Conservation (phyloP, 2,797 vertebrate species). For the Diglossa cyanea region DNA sequence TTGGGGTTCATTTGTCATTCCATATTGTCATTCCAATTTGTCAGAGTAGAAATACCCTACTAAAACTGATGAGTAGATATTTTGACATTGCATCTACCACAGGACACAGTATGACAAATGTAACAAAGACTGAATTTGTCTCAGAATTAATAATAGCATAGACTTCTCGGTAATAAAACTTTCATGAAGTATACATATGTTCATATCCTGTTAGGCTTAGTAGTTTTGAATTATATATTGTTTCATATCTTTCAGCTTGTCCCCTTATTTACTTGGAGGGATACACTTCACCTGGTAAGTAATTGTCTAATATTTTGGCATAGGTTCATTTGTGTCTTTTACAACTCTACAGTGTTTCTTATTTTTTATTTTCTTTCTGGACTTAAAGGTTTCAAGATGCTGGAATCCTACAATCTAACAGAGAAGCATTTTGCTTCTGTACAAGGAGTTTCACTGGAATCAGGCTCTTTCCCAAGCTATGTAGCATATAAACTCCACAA, state of each 20-base stretch:
- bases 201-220: not conserved
- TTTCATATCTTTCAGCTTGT: slow-evolving; percentile 83
- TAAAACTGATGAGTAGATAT: not conserved
- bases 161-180: not conserved
- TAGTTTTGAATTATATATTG: not conserved
- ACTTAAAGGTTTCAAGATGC: slow-evolving; percentile 91
- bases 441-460: slow-evolving; percentile 90
- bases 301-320: not conserved
- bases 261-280: slow-evolving; percentile 95
- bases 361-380: not conserved
- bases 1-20: slow-evolving; percentile 10
- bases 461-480: slow-evolving; percentile 93
- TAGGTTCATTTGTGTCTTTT: not conserved
- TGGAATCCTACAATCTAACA: slow-evolving; percentile 94
- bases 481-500: slow-evolving; percentile 90
- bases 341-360: not conserved
- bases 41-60: not conserved
- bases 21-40: not conserved
- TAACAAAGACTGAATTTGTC: not conserved
- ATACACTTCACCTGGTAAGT: slow-evolving; percentile 93
- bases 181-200: not conserved
- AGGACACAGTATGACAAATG: not conserved
- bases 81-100: not conserved
- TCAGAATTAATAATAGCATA: not conserved
- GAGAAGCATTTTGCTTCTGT: slow-evolving; percentile 88